These are phyloP conservation scores for Papilio polytes DNA, from an alignment of 1,140 invertebrate genomes.

Conservation along the genomic window DNA sequence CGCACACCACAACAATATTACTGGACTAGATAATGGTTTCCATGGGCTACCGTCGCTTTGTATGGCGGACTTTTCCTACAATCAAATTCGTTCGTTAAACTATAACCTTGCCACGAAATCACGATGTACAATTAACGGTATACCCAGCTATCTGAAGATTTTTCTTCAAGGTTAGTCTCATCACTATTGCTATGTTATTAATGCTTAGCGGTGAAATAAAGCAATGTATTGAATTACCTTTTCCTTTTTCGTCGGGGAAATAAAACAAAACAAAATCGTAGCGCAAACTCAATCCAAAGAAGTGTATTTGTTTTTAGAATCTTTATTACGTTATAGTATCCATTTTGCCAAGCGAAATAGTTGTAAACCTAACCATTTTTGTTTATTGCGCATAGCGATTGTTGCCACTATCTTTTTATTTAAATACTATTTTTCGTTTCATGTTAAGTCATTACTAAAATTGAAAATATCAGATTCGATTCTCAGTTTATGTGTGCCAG, in stretches of 20 bases:
- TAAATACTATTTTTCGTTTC: not conserved
- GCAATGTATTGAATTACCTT: not conserved
- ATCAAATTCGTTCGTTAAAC: slow-evolving; percentile 88
- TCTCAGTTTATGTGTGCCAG: not conserved
- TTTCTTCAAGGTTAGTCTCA: slow-evolving; percentile 88
- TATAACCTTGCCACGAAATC: slow-evolving; percentile 91
- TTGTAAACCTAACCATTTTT: not conserved
- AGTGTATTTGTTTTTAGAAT: not conserved
- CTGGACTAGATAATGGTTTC: slow-evolving; percentile 89
- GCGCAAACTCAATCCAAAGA: slow-evolving; percentile 10
- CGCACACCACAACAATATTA: slow-evolving; percentile 89
- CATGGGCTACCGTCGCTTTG: slow-evolving; percentile 91
- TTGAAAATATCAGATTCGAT: not conserved
- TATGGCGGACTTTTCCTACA: slow-evolving; percentile 90
- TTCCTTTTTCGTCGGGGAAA: not conserved
- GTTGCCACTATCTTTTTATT: not conserved
- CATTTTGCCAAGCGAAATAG: not conserved
- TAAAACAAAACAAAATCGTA: not conserved
- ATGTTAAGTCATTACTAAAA: not conserved
- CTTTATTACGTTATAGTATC: not conserved
- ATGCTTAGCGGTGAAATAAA: not conserved
- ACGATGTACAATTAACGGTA: slow-evolving; percentile 89
- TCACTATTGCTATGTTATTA: not conserved
- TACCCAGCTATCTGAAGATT: slow-evolving; percentile 90
- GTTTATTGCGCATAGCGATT: not conserved